phyloP scores from a whole-genome alignment of 37 sponge, comb jelly and placozoan species.

The Spongilla lacustris region DNA sequence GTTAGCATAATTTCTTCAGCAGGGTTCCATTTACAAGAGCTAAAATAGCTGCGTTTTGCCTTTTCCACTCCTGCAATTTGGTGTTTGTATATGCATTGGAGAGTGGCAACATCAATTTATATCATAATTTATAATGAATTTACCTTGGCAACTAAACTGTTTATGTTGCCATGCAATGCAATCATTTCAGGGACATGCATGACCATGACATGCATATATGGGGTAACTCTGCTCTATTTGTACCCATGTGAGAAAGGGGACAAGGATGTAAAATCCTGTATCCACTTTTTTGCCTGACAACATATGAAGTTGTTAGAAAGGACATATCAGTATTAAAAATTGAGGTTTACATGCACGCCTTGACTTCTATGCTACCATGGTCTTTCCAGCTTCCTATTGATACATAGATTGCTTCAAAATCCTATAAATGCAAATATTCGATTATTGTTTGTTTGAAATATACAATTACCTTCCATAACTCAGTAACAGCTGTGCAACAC shows the following conservation, averaged over 20 bases:
- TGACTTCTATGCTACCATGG: not conserved
- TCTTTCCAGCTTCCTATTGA: not conserved
- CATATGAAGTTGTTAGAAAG: not conserved
- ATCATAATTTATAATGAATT: not conserved
- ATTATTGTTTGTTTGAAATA: not conserved
- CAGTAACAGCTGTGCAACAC: not conserved
- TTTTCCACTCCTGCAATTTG: not conserved
- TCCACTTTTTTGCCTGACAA: not conserved
- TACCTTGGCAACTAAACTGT: conserved; percentile 13
- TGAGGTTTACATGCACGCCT: not conserved
- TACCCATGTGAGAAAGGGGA: not conserved
- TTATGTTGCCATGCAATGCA: conserved; percentile 5
- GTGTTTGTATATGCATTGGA: not conserved
- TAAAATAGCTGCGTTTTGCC: not conserved
- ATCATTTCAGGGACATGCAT: conserved; percentile 31
- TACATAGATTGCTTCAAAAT: not conserved
- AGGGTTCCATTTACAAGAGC: not conserved
- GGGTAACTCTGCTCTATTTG: conserved; percentile 2
- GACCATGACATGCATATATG: conserved; percentile 44
- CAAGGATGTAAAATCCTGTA: not conserved
- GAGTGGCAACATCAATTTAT: not conserved
- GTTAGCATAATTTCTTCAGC: not conserved
- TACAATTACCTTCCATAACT: conserved; percentile 2
- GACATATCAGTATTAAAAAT: not conserved
- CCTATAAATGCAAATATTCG: not conserved